These are phyloP conservation scores for Calameuta pallipes DNA, from an alignment of 2,888 invertebrate genomes.

Conservation along the genomic window DNA sequence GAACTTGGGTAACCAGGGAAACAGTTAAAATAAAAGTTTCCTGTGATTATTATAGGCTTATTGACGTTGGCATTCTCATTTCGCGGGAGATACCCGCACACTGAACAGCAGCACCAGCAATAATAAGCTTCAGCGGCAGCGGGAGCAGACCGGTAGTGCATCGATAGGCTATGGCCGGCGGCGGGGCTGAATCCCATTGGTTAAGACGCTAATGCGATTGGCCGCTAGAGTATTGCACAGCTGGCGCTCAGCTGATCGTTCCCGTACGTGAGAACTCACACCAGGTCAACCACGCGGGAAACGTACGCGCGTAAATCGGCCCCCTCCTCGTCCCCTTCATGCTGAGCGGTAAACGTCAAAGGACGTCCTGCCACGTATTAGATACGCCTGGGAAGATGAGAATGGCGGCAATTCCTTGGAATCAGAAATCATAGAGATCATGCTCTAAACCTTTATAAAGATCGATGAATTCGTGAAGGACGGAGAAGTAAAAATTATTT, in stretches of 20 bases:
- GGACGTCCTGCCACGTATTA: slow-evolving; percentile 33
- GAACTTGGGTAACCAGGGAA: neutral
- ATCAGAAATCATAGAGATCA: neutral
- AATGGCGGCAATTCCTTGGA: neutral
- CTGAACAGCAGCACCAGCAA: neutral
- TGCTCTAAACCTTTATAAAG: neutral
- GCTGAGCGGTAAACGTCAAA: slow-evolving; percentile 30
- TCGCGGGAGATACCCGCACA: slow-evolving; percentile 1
- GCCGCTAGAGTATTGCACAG: slow-evolving; percentile 50
- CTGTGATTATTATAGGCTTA: neutral
- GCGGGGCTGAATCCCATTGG: slow-evolving; percentile 1
- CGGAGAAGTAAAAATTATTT: neutral
- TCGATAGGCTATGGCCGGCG: slow-evolving; percentile 16
- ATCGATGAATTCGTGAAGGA: neutral
- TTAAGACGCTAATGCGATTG: slow-evolving; percentile 41
- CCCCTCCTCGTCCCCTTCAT: slow-evolving; percentile 27
- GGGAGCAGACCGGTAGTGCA: slow-evolving; percentile 2
- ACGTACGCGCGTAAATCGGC: slow-evolving; percentile 58
- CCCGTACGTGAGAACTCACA: neutral
- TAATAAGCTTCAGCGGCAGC: neutral
- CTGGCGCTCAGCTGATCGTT: slow-evolving; percentile 64
- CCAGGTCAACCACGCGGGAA: slow-evolving; percentile 53
- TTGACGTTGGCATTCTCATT: neutral
- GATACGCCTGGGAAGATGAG: neutral
- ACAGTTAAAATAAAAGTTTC: neutral